Base-by-base conservation (phyloP, 2,888 invertebrate species). In the Cataglyphis albicans region DNA sequence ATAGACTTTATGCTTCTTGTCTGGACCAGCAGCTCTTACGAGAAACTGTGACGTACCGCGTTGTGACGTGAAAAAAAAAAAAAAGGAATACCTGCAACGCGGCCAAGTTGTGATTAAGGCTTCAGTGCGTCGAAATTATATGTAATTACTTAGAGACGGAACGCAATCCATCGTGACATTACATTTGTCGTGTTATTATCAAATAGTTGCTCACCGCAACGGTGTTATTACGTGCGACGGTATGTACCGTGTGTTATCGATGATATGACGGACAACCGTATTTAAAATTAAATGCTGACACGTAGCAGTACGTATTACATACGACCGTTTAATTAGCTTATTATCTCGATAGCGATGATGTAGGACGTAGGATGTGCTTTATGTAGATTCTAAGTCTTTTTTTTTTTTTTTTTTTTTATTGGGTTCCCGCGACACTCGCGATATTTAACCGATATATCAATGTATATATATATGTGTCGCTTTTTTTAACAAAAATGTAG, bases 21-120 rank as follows among this genome's bases (percentile, higher is more conserved):
- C 25, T 63, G 15, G 1, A 12, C 41, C 18, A 63, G 12, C 38
- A 44, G 25, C 48, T 68, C 21, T 41, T 67, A 38, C 12, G 0
- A 41, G 29, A 59, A 21, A 12, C 68, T 59, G 70, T 59, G 70
- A 78, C 44, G 18, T 59, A n/a, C 44, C 38, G 59, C 44, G 78
- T 72, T 80, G 59, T 55, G 41, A 0, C 29, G 52, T 44, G 59
- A 57, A 21, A n/a, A 44, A 15, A 12, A 15, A 67, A 55, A 29
- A 12, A 38, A n/a, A 44, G 15, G 9, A 10, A 59, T n/a, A 35
- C n/a, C 44, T 9, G 78, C 72, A 61, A 59, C 78, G 59, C 72
- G 78, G 44, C 38, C 25, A 44, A 80, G 57, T 21, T 80, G 44
- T 80, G 59, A 80, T 80, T 61, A 48, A 80, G 48, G 72, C 18